Percentiles rank a stretch among this genome's conserved stretches.
Conservation (phyloP, 1,140 invertebrate species). For the Megathymus violae region DNA sequence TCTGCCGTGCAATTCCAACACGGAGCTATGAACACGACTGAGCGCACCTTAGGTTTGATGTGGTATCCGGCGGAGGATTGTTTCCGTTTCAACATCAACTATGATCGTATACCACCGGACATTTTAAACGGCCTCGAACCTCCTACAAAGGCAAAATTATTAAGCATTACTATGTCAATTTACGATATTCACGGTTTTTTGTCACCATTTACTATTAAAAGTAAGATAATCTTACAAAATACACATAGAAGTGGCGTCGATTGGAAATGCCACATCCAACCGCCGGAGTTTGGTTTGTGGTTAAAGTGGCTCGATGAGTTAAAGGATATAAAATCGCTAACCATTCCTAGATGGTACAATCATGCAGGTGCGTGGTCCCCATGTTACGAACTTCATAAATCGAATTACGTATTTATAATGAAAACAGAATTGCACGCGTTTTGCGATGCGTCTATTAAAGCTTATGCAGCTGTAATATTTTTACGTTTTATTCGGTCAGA, state of each 20-base stretch:
- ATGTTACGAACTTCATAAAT: conserved; percentile 3
- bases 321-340: conserved; percentile 4
- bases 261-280: conserved; percentile 17
- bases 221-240: conserved; percentile 17
- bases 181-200: conserved; percentile 27
- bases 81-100: conserved; percentile 32
- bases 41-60: conserved; percentile 35
- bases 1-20: conserved; percentile 26
- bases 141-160: conserved; percentile 33
- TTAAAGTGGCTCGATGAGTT: conserved; percentile 14
- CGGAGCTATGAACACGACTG: conserved; percentile 20
- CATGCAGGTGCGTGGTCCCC: conserved; percentile 7
- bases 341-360: conserved; percentile 20
- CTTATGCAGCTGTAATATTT: conserved; percentile 11
- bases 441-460: conserved; percentile 18
- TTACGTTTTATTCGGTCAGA: conserved; percentile 5
- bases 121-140: conserved; percentile 28
- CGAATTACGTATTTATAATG: not conserved
- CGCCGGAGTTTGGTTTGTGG: conserved; percentile 1
- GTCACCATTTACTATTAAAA: conserved; percentile 25
- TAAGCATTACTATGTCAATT: conserved; percentile 30
- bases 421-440: conserved; percentile 8
- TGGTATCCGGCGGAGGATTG: conserved; percentile 32
- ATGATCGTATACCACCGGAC: conserved; percentile 22
- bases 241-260: conserved; percentile 16